Percentiles rank a stretch among this genome's conserved stretches.
Evolutionary conservation across 2,113 vertebrate genomes (phyloP).

Genomic region (Festucalex cinctus): DNA sequence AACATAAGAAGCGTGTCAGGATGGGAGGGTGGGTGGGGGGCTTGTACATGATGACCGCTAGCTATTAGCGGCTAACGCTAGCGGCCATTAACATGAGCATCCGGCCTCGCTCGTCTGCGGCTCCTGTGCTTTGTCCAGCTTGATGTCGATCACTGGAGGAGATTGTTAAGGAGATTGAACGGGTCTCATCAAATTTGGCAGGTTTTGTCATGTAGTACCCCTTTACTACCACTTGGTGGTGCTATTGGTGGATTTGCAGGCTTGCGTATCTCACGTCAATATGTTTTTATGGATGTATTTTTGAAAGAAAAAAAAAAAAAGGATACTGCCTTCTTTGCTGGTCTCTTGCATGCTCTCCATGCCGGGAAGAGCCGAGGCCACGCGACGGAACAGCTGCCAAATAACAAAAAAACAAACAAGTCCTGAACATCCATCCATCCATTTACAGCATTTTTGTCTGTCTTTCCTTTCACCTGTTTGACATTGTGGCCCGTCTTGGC

Average conservation of each 20-base stretch:
- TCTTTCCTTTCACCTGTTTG: slow-evolving; percentile 67
- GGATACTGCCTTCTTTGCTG: slow-evolving; percentile 94
- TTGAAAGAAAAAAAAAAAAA: too few relatives aligned
- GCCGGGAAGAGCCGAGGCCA: slow-evolving; percentile 86
- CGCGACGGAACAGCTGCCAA: slow-evolving; percentile 84
- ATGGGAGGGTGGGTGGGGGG: not conserved
- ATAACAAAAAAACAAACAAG: not conserved
- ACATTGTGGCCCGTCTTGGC: slow-evolving; percentile 79
- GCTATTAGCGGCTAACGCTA: slow-evolving; percentile 22
- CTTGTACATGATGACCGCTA: slow-evolving; percentile 63
- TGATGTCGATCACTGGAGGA: slow-evolving; percentile 88
- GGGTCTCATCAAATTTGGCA: not conserved
- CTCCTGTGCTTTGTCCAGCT: slow-evolving; percentile 88
- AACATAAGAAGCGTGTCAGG: slow-evolving; percentile 80
- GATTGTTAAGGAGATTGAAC: slow-evolving; percentile 69
- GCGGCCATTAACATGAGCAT: slow-evolving; percentile 85
- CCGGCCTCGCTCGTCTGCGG: slow-evolving; percentile 80
- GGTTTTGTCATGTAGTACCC: not conserved
- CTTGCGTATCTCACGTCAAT: not conserved
- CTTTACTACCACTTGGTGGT: slow-evolving; percentile 32
- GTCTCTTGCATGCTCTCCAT: slow-evolving; percentile 90
- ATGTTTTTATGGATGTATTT: not conserved
- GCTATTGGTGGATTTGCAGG: not conserved
- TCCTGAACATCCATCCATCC: too few relatives aligned
- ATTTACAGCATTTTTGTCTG: too few relatives aligned